Evolutionary conservation across 2,797 vertebrate species (phyloP), one percentile per base, ranked within the genome.

Genomic region (Pygocentrus nattereri): DNA sequence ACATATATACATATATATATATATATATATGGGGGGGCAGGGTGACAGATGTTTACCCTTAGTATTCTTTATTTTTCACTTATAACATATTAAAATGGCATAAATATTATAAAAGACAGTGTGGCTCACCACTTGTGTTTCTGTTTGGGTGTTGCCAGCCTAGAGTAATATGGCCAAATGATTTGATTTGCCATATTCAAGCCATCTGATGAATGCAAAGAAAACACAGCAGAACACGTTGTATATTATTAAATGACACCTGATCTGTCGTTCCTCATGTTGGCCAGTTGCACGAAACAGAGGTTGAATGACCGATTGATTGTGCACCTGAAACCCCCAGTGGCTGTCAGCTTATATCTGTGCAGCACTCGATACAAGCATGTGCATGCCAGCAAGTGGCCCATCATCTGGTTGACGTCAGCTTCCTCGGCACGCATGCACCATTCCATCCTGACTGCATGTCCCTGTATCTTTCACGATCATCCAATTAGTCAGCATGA

Each of bases 381-480:
- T 30, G 58, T 72, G 64, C 65, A 30, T 65, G 69, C 54, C 59
- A 27, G 49, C 12, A 23, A 65, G 30, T 59, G 41, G 67, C 71
- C 41, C 8, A 49, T 19, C 65, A 16, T 15, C 61, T 27, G 47
- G 41, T 47, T 80, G 72, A 86, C 77, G 31, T 86, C 83, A 84
- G 80, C 78, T 69, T 64, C 44, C 25, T 59, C 50, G 18, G n/a
- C 30, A 67, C 49, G 70, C 71, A 62, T 25, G 31, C 68, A 80
- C 61, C 21, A 15, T 59, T 64, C 27, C 8, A 21, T 56, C 74
- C 13, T 76, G 76, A 86, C 74, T 74, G 34, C 67, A 59, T 47
- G 47, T 73, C 56, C n/a, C 44, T 16, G 16, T 52, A 85, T 86
- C 82, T 84, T 78, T 83, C 74, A 78, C 78, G 80, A 79, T 78